These are phyloP conservation scores for Otus sunia DNA, from an alignment of 2,113 vertebrate genomes.

Conservation along the genomic window DNA sequence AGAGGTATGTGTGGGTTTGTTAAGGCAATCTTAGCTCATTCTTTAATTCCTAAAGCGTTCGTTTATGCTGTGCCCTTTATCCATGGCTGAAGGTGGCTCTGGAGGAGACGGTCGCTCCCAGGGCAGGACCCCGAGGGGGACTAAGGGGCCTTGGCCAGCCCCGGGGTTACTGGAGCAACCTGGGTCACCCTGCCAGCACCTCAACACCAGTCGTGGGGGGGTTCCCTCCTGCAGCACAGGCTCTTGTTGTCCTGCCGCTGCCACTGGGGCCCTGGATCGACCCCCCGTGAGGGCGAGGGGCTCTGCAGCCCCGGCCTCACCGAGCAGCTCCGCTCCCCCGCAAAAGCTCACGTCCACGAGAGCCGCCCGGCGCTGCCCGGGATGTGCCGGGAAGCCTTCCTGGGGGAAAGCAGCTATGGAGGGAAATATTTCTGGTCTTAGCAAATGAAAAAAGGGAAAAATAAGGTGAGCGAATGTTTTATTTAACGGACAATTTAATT, in stretches of 20 bases:
- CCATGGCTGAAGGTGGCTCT: background rate
- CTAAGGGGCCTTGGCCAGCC: background rate
- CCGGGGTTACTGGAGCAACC: background rate
- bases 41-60: background rate
- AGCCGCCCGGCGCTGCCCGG: fast-evolving
- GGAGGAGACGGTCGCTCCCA: background rate
- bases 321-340: fast-evolving
- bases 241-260: fast-evolving
- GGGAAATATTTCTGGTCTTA: background rate
- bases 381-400: background rate
- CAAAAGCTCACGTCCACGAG: fast-evolving
- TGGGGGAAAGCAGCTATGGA: background rate
- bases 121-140: too few relatives aligned
- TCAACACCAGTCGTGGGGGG: fast-evolving
- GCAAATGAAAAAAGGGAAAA: background rate
- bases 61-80: fast-evolving
- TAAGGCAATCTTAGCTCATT: fast-evolving
- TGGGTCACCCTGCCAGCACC: fast-evolving
- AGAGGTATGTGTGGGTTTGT: background rate
- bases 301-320: background rate
- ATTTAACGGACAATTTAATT: conserved; percentile 27
- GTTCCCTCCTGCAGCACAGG: background rate
- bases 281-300: fast-evolving
- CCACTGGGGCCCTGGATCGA: too few relatives aligned
- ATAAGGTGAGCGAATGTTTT: conserved; percentile 19